Evolutionary conservation across 2,797 vertebrate genomes (phyloP).

Genomic region (Microctenopoma stevenorrisi): DNA sequence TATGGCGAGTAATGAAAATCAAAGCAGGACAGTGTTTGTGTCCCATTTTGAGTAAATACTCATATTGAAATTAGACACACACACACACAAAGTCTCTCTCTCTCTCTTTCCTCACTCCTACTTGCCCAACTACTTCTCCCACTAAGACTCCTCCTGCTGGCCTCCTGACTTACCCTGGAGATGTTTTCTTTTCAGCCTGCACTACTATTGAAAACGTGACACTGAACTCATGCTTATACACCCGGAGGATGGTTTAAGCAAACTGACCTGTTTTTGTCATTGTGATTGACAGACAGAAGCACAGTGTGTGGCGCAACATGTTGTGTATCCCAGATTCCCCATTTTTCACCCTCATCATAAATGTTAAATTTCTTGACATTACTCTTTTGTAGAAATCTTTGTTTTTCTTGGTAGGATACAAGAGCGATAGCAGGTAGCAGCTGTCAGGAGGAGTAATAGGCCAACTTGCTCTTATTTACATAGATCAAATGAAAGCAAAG

Average conservation of each 20-base stretch:
- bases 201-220: constrained; percentile 4
- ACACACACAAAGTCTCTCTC: constrained; percentile 43
- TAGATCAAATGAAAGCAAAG: constrained; percentile 67
- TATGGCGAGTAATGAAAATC: constrained; percentile 48
- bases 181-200: constrained; percentile 15
- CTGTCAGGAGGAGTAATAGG: constrained; percentile 63
- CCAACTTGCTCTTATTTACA: constrained; percentile 27
- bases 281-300: constrained; percentile 20
- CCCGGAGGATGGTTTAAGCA: constrained; percentile 12
- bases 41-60: constrained; percentile 65
- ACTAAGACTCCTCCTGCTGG: constrained; percentile 26
- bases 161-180: constrained; percentile 37
- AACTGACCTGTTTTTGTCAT: constrained; percentile 16
- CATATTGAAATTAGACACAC: constrained; percentile 73
- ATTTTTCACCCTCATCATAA: not conserved
- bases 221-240: not conserved
- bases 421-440: constrained; percentile 15
- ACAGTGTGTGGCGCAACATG: not conserved
- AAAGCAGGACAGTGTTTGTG: constrained; percentile 45
- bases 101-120: constrained; percentile 27
- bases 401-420: constrained; percentile 19
- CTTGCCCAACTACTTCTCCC: constrained; percentile 8
- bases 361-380: not conserved
- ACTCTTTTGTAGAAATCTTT: constrained; percentile 1
- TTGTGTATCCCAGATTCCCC: not conserved